These are phyloP conservation scores for Pterocles burchelli DNA, from an alignment of 2,113 vertebrate genomes.

Conservation along the genomic window DNA sequence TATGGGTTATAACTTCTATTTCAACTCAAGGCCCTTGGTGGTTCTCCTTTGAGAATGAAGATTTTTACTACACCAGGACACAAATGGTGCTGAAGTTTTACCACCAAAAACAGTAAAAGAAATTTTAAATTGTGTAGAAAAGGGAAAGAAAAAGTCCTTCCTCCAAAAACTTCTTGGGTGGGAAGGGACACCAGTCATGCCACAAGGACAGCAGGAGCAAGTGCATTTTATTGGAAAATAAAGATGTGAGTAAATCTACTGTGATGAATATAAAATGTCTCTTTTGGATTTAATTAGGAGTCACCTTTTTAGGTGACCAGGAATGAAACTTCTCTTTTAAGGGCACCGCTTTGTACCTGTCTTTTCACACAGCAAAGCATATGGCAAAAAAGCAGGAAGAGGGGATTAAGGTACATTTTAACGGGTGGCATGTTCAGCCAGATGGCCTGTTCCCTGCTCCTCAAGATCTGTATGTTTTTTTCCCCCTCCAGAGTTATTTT, in stretches of 20 bases:
- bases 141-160: neutral
- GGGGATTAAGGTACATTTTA: conserved; percentile 69
- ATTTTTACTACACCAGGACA: neutral
- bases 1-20: neutral
- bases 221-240: conserved; percentile 55
- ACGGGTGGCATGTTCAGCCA: conserved; percentile 40
- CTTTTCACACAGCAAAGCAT: conserved; percentile 50
- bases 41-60: conserved; percentile 19
- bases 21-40: neutral
- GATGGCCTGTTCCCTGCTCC: conserved; percentile 36
- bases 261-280: conserved; percentile 58
- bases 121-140: neutral
- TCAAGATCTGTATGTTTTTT: conserved; percentile 21
- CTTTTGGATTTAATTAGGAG: conserved; percentile 61
- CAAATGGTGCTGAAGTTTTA: neutral
- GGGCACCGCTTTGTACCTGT: conserved; percentile 42
- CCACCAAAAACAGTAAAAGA: neutral
- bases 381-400: conserved; percentile 57
- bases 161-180: conserved; percentile 45
- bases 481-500: conserved; percentile 10
- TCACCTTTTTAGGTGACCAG: conserved; percentile 51
- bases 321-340: conserved; percentile 32
- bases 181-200: conserved; percentile 24
- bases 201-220: conserved; percentile 23
- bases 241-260: conserved; percentile 44